Conservation (phyloP, 2,113 vertebrate genomes). For the Xenus cinereus region DNA sequence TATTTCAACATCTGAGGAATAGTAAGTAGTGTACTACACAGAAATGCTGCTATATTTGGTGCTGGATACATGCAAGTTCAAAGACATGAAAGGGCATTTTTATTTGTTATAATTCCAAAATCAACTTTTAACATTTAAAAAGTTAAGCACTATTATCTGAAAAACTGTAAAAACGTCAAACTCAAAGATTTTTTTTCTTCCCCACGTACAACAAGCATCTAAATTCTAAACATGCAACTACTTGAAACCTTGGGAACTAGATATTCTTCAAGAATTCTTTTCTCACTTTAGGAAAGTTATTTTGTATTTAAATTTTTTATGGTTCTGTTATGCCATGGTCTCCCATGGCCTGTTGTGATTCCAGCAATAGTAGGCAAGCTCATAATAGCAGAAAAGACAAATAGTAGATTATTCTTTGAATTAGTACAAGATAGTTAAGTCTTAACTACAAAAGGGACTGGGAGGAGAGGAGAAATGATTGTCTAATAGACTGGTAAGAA, state of each 20-base stretch:
- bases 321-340: background rate
- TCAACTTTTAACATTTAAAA: background rate
- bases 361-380: background rate
- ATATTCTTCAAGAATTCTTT: background rate
- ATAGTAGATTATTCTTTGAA: background rate
- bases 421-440: background rate
- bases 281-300: background rate
- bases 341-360: background rate
- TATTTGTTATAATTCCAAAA: background rate
- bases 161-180: background rate
- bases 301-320: background rate
- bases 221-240: background rate
- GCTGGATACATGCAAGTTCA: background rate
- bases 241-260: background rate
- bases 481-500: background rate
- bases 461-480: background rate
- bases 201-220: background rate
- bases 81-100: background rate
- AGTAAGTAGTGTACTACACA: background rate
- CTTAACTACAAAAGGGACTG: background rate
- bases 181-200: background rate
- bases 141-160: background rate
- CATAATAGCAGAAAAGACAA: background rate
- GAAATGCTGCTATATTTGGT: background rate
- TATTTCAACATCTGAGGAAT: background rate